Percentiles rank a stretch among this genome's conserved stretches.
These are phyloP conservation scores for Orchesella flavescens DNA, from an alignment of 2,888 invertebrate genomes.

Conservation along the genomic window DNA sequence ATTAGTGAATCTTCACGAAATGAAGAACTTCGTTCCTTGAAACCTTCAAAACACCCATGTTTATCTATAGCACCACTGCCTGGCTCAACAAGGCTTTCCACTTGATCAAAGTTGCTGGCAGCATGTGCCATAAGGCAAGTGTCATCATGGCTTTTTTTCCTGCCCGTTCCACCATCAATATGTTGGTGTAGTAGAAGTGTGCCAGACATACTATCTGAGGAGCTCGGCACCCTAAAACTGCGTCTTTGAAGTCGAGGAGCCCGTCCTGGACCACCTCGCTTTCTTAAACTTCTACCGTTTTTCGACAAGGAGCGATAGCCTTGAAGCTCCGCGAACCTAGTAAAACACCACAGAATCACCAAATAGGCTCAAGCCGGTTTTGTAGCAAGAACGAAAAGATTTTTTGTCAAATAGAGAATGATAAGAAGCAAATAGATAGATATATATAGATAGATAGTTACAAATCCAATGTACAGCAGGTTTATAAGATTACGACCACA, in stretches of 20 bases:
- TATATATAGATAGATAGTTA: constrained; percentile 24
- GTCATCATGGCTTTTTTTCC: constrained; percentile 49
- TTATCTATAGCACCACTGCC: constrained; percentile 36
- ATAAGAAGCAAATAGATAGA: constrained; percentile 11
- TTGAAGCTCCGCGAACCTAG: constrained; percentile 63
- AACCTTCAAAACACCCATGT: constrained; percentile 48
- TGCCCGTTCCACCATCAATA: constrained; percentile 27
- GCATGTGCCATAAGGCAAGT: constrained; percentile 33
- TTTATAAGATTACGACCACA: constrained; percentile 16
- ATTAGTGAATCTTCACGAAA: constrained; percentile 64
- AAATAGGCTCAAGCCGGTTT: constrained; percentile 59
- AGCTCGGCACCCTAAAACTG: constrained; percentile 64
- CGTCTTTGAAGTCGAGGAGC: constrained; percentile 68
- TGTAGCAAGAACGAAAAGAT: constrained; percentile 49
- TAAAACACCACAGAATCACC: constrained; percentile 66
- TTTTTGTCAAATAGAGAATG: constrained; percentile 21
- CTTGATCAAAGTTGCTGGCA: constrained; percentile 23
- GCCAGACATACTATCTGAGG: constrained; percentile 57
- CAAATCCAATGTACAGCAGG: constrained; percentile 23
- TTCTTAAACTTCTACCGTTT: constrained; percentile 67
- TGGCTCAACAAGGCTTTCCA: constrained; percentile 21
- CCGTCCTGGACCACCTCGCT: constrained; percentile 65
- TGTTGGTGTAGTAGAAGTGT: constrained; percentile 28
- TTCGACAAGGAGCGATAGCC: constrained; percentile 61
- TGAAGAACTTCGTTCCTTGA: constrained; percentile 60